Percentiles rank a stretch among this genome's conserved stretches.
Conservation (phyloP, 2,888 invertebrate species). For the Stratiomys singularior region DNA sequence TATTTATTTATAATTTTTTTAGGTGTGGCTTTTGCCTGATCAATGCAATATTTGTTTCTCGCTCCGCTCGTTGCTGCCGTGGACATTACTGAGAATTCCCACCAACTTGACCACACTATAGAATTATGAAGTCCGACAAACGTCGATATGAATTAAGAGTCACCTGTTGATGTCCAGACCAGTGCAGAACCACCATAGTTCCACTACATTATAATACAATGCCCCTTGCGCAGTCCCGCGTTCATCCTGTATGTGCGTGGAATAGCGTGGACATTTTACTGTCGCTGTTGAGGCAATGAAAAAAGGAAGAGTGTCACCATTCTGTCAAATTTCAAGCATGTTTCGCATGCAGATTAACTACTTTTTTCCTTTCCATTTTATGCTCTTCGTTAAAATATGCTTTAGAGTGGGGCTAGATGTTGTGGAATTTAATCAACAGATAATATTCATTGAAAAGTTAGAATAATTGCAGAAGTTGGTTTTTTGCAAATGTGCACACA, state of each 20-base stretch:
- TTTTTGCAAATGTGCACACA: too few species aligned
- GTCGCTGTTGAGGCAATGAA: slow-evolving; percentile 7
- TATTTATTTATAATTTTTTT: not conserved
- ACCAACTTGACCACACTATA: not conserved
- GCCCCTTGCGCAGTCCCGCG: not conserved
- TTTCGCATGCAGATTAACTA: slow-evolving; percentile 15
- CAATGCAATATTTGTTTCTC: not conserved
- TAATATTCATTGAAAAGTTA: too few species aligned
- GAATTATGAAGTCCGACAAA: slow-evolving; percentile 23
- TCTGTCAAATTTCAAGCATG: slow-evolving; percentile 5
- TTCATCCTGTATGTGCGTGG: not conserved
- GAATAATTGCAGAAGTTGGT: too few species aligned
- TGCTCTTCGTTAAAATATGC: not conserved
- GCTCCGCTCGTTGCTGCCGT: not conserved
- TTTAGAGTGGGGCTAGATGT: not conserved
- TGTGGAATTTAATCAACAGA: not conserved
- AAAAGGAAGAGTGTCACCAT: slow-evolving; percentile 39
- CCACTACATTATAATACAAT: not conserved
- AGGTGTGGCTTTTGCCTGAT: not conserved
- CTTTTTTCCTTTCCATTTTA: not conserved
- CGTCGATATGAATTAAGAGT: slow-evolving; percentile 25
- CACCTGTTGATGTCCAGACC: slow-evolving; percentile 2
- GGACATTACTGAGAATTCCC: slow-evolving; percentile 19
- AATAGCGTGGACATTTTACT: not conserved
- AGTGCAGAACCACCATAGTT: too few species aligned